Conservation (phyloP, 1,140 invertebrate species). For the Potamilus streckersoni region DNA sequence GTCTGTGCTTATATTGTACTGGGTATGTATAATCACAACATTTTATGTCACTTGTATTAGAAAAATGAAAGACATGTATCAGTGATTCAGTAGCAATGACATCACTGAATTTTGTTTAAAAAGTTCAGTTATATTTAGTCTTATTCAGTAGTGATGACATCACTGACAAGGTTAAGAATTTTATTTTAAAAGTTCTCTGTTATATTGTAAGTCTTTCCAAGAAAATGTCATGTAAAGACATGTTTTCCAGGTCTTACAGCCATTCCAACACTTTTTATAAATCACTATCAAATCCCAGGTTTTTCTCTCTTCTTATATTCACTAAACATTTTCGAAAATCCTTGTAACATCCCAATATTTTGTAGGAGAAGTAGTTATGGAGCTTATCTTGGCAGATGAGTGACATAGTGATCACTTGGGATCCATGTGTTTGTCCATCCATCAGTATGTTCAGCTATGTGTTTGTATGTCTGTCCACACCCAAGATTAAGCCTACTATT, state of each 20-base stretch:
- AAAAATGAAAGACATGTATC: neutral
- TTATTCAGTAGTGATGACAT: neutral
- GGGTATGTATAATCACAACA: constrained; percentile 65
- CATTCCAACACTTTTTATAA: no score
- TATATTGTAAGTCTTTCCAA: neutral
- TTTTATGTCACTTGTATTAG: neutral
- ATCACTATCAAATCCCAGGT: no score
- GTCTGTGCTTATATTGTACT: constrained; percentile 92
- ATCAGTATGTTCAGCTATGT: no score
- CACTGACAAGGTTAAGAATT: neutral
- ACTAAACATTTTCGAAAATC: no score
- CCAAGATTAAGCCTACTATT: no score
- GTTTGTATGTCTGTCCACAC: no score
- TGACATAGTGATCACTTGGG: no score
- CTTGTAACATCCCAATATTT: no score
- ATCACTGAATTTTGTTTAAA: neutral
- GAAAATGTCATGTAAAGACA: neutral
- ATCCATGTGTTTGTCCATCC: no score
- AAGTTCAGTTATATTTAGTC: neutral
- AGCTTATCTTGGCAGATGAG: no score
- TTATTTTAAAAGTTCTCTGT: neutral
- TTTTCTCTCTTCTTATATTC: no score
- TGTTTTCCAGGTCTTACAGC: neutral
- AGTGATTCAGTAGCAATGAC: neutral
- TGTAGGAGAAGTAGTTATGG: no score